Conservation (phyloP, 2,113 vertebrate species). For the Acrocephalus arundinaceus region DNA sequence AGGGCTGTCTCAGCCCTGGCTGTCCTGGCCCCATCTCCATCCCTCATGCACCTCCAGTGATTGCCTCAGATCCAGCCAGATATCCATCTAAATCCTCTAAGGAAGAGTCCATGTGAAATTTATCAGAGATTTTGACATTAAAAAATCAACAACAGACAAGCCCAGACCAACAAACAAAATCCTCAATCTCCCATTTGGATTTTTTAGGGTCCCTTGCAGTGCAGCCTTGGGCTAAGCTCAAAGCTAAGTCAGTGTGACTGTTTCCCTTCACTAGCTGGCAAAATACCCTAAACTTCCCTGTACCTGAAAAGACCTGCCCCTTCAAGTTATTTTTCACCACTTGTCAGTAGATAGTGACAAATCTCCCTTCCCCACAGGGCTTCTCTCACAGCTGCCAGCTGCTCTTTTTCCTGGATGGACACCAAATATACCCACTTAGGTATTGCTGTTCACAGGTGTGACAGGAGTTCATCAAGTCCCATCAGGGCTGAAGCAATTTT, state of each 20-base stretch:
- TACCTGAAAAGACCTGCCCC: background rate
- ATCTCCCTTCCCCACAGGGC: background rate
- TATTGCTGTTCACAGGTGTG: background rate
- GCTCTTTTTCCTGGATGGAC: background rate
- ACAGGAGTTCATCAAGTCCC: background rate
- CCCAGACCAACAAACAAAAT: background rate
- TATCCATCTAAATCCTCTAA: background rate
- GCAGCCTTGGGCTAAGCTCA: background rate
- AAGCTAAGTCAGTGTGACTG: fast-evolving
- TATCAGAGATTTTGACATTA: background rate
- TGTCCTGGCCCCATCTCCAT: background rate
- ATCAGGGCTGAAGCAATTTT: background rate
- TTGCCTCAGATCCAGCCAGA: background rate
- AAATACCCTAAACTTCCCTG: background rate
- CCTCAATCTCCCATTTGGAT: background rate
- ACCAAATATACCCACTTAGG: background rate
- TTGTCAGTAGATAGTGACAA: background rate
- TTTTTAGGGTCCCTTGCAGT: background rate
- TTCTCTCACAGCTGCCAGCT: background rate
- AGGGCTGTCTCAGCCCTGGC: background rate
- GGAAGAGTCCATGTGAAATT: background rate
- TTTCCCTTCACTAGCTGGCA: background rate
- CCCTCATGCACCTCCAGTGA: background rate
- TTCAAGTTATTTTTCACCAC: background rate
- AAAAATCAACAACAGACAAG: background rate